phyloP scores from a whole-genome alignment of 2,113 vertebrate species.

The Cichladusa arquata region DNA sequence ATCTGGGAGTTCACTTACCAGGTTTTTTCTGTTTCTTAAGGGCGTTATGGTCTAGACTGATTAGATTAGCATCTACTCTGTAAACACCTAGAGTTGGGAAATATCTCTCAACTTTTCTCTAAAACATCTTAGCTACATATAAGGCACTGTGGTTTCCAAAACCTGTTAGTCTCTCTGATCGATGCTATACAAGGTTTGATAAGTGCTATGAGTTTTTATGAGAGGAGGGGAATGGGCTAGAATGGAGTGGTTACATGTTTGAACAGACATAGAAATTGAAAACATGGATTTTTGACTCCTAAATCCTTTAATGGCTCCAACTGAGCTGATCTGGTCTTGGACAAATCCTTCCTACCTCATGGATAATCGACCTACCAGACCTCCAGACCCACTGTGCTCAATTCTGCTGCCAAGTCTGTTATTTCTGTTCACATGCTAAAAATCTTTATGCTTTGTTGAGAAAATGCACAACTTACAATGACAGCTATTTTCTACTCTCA shows the following conservation, averaged over 20 bases:
- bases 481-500: background rate
- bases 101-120: slow-evolving; percentile 31
- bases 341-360: slow-evolving; percentile 20
- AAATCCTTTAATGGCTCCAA: background rate
- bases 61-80: slow-evolving; percentile 49
- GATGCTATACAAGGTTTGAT: background rate
- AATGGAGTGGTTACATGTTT: background rate
- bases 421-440: background rate
- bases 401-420: background rate
- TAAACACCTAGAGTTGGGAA: slow-evolving; percentile 41
- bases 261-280: slow-evolving; percentile 1
- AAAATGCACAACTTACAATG: background rate
- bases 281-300: background rate
- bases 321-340: background rate
- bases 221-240: background rate
- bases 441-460: background rate
- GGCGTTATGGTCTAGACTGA: slow-evolving; percentile 40
- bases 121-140: background rate
- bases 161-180: background rate
- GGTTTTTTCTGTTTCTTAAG: slow-evolving; percentile 16
- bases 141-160: background rate
- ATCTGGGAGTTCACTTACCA: slow-evolving; percentile 16
- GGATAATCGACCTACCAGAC: background rate
- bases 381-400: background rate
- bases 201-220: background rate